Conservation (phyloP, 2,113 vertebrate genomes). For the Rhinolophus ferrumequinum region DNA sequence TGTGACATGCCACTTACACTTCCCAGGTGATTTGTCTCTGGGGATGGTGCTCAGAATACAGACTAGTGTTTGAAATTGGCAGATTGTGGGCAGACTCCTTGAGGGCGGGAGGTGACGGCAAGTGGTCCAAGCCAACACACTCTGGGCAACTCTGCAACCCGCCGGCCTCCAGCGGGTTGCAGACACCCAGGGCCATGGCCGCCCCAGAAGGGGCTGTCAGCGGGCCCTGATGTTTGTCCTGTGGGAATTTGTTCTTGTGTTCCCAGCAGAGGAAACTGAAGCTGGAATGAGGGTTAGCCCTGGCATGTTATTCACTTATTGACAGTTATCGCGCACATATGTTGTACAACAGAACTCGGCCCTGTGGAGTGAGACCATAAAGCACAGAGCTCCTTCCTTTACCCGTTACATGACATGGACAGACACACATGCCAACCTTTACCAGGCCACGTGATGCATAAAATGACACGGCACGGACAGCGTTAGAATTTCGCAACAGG, state of each 20-base stretch:
- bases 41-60: not conserved
- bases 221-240: not conserved
- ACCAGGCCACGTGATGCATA: fast-evolving
- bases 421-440: fast-evolving
- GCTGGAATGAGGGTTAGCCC: not conserved
- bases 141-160: fast-evolving
- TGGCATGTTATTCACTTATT: not conserved
- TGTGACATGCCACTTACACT: fast-evolving
- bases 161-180: too few relatives aligned
- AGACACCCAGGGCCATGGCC: fast-evolving
- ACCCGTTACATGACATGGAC: fast-evolving
- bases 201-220: not conserved
- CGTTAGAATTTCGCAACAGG: fast-evolving
- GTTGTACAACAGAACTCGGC: not conserved
- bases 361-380: fast-evolving
- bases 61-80: too few relatives aligned
- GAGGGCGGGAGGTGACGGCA: not conserved
- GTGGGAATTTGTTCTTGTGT: not conserved
- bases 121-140: fast-evolving
- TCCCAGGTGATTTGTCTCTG: not conserved
- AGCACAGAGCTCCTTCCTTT: not conserved
- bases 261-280: not conserved
- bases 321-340: fast-evolving
- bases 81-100: not conserved
- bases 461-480: fast-evolving